phyloP scores from a whole-genome alignment of 2,113 vertebrate genomes.

The Poeciliopsis prolifica region DNA sequence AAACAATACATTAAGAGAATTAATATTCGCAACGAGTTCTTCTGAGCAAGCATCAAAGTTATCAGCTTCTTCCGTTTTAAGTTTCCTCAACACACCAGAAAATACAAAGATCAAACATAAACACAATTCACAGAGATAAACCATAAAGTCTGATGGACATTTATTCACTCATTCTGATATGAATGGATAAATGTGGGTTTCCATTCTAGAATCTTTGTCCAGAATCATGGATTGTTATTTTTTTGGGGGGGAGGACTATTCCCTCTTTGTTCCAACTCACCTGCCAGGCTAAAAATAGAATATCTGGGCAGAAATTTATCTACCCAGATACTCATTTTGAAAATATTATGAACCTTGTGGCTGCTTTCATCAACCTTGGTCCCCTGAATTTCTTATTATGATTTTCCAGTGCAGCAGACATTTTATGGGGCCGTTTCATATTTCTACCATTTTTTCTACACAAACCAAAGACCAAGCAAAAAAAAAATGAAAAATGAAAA shows the following conservation, averaged over 20 bases:
- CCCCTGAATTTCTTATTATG: not conserved
- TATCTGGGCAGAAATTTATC: not conserved
- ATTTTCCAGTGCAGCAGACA: not conserved
- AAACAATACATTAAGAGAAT: conserved; percentile 13
- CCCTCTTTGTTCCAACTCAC: not conserved
- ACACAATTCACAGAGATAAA: conserved; percentile 43
- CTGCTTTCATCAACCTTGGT: not conserved
- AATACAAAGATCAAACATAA: conserved; percentile 42
- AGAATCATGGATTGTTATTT: not conserved
- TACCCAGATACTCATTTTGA: not conserved
- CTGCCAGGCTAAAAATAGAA: too few relatives aligned
- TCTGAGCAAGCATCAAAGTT: conserved; percentile 19
- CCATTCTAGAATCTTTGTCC: not conserved
- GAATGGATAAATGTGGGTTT: not conserved
- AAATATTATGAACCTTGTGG: not conserved
- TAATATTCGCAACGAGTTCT: not conserved
- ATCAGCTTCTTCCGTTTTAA: conserved; percentile 6
- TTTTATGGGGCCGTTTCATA: not conserved
- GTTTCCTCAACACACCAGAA: conserved; percentile 28
- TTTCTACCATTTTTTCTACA: not conserved
- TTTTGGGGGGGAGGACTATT: not conserved
- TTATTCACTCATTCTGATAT: conserved; percentile 36
- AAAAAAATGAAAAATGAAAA: too few relatives aligned
- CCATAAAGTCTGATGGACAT: conserved; percentile 64
- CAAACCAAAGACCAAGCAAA: not conserved